These are phyloP conservation scores for Planococcus citri DNA, from an alignment of 1,140 invertebrate genomes.

Conservation along the genomic window DNA sequence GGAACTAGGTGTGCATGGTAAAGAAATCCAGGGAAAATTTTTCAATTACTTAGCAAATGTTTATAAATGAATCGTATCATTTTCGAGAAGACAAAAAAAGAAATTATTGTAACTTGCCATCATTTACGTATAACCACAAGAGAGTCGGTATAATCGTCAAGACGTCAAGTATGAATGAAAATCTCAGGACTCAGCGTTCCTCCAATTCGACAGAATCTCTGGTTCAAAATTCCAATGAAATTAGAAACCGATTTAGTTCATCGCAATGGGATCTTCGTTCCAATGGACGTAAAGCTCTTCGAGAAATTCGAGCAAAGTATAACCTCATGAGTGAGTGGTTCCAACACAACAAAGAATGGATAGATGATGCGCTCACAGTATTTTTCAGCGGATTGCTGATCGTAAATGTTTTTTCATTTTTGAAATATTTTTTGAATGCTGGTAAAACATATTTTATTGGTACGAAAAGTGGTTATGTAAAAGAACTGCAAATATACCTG, in stretches of 20 bases:
- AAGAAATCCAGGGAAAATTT: too few relatives aligned
- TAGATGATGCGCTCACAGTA: neutral
- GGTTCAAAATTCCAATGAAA: too few relatives aligned
- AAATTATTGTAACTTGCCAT: too few relatives aligned
- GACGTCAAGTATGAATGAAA: too few relatives aligned
- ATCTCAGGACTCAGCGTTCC: too few relatives aligned
- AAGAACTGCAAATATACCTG: neutral
- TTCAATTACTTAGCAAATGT: too few relatives aligned
- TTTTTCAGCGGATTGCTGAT: constrained; percentile 1
- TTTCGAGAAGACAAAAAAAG: too few relatives aligned
- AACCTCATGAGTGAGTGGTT: neutral
- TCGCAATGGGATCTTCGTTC: neutral
- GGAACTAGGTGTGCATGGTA: too few relatives aligned
- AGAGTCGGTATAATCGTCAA: neutral
- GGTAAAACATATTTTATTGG: neutral
- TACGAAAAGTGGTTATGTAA: neutral
- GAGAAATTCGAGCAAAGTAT: neutral
- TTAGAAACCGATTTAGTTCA: neutral
- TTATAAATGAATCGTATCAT: too few relatives aligned
- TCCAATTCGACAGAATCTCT: too few relatives aligned
- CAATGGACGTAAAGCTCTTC: neutral
- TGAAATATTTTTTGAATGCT: neutral
- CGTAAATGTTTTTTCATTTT: neutral
- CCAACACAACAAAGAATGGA: constrained; percentile 9
- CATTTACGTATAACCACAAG: too few relatives aligned